phyloP scores from a whole-genome alignment of 2,888 invertebrate genomes.

The Acronicta aceris region DNA sequence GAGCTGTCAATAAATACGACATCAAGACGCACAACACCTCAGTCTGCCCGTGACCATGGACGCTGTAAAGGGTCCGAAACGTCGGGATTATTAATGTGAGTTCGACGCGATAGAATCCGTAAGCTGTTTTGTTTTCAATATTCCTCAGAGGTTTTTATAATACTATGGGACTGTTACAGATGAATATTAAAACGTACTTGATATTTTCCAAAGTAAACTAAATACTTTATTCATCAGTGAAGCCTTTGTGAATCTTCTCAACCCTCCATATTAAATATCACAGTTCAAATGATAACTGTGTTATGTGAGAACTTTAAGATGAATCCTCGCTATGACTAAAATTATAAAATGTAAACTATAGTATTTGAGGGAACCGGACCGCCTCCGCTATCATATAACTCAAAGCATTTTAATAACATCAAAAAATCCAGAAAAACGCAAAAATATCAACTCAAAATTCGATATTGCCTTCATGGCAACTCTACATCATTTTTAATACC shows the following conservation, averaged over 20 bases:
- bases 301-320: constrained; percentile 11
- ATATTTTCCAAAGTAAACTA: constrained; percentile 10
- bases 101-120: too few species aligned
- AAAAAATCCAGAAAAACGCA: constrained; percentile 10
- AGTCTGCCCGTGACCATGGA: too few species aligned
- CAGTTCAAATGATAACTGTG: constrained; percentile 23
- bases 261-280: neutral
- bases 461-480: constrained; percentile 53
- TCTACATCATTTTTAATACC: constrained; percentile 56
- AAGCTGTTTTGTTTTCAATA: too few species aligned
- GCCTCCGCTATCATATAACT: too few species aligned
- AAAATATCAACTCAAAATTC: constrained; percentile 19
- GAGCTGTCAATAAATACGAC: too few species aligned
- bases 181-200: neutral
- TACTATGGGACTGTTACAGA: too few species aligned
- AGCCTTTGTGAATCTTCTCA: neutral
- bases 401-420: neutral
- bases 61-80: too few species aligned
- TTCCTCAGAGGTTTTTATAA: too few species aligned
- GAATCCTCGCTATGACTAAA: constrained; percentile 20
- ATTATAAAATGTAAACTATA: constrained; percentile 3
- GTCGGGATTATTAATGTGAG: too few species aligned
- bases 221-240: neutral
- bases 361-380: too few species aligned
- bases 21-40: too few species aligned